Percentiles rank a stretch among this genome's conserved stretches.
Conservation (phyloP, 2,113 vertebrate genomes). For the Oreochromis spilurus region DNA sequence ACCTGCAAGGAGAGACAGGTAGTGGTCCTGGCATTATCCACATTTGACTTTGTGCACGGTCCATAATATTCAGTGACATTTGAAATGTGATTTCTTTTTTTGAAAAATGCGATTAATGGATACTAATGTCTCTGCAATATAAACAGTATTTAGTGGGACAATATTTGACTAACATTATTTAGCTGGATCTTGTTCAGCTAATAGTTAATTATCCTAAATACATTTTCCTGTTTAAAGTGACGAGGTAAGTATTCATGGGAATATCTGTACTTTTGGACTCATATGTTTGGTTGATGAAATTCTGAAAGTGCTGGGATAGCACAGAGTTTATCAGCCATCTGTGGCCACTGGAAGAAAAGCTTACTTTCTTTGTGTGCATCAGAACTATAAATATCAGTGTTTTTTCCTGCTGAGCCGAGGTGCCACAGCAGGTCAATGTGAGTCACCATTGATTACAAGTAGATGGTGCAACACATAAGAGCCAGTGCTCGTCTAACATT, state of each 20-base stretch:
- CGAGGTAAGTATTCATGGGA: fast-evolving
- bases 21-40: background rate
- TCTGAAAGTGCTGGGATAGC: background rate
- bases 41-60: background rate
- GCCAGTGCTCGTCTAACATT: background rate
- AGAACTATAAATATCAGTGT: slow-evolving; percentile 10
- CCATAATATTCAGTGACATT: background rate
- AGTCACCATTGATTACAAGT: slow-evolving; percentile 3
- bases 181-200: background rate
- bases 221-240: background rate
- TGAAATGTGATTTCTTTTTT: background rate
- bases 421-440: background rate
- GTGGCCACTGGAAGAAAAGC: background rate
- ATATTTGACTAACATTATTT: background rate
- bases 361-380: background rate
- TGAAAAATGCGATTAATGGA: background rate
- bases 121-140: background rate
- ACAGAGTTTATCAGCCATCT: background rate
- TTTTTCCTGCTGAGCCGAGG: slow-evolving; percentile 1
- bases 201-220: background rate
- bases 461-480: background rate
- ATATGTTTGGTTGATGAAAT: background rate
- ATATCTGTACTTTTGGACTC: background rate
- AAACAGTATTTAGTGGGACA: background rate
- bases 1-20: background rate